Evolutionary conservation across 2,888 invertebrate species (phyloP).

Genomic region (Cotesia congregata): DNA sequence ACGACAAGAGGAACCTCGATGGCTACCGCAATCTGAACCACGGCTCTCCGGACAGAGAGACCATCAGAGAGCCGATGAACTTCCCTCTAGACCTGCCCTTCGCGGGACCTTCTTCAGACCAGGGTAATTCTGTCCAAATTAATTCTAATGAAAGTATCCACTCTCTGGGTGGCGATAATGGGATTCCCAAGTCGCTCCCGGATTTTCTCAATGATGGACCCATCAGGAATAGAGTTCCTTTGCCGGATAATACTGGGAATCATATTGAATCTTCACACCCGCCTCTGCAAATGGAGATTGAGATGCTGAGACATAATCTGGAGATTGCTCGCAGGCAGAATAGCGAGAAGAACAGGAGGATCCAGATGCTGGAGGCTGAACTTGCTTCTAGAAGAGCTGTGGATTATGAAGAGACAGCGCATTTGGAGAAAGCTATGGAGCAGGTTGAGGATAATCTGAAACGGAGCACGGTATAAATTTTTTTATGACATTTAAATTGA

Average conservation of each 20-base stretch:
- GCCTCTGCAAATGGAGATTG: not conserved
- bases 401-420: constrained; percentile 73
- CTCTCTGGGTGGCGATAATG: constrained; percentile 61
- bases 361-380: constrained; percentile 73
- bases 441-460: constrained; percentile 75
- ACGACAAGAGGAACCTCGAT: constrained; percentile 49
- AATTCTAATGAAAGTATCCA: constrained; percentile 49
- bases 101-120: not conserved
- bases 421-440: constrained; percentile 74
- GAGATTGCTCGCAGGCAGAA: constrained; percentile 72
- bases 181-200: constrained; percentile 75
- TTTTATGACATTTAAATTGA: constrained; percentile 5
- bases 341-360: constrained; percentile 71
- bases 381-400: constrained; percentile 72
- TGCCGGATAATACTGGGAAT: constrained; percentile 28
- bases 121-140: not conserved
- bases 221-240: constrained; percentile 71
- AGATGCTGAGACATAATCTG: constrained; percentile 1
- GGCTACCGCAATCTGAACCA: not conserved
- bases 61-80: constrained; percentile 43
- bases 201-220: constrained; percentile 83
- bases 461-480: constrained; percentile 72
- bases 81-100: constrained; percentile 65
- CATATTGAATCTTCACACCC: constrained; percentile 39
- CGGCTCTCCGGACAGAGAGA: not conserved